Evolutionary conservation across 2,888 invertebrate genomes (phyloP).

Genomic region (Drosophila mettleri): DNA sequence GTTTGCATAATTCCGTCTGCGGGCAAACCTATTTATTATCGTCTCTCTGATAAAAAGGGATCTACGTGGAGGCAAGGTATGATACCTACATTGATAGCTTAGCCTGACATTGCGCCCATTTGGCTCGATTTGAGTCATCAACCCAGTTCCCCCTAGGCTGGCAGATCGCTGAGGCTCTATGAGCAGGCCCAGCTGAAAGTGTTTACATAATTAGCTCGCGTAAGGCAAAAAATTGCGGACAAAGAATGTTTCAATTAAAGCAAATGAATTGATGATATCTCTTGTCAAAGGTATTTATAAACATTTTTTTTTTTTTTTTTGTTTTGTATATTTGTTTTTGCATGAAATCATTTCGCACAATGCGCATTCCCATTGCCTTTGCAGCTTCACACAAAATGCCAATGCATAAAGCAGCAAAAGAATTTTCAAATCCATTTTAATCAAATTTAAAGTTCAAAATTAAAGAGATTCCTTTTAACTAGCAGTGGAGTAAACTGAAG

Average conservation of each 20-base stretch:
- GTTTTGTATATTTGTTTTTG: background rate
- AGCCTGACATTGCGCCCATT: background rate
- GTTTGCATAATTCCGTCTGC: constrained; percentile 19
- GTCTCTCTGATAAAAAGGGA: background rate
- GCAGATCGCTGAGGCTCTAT: background rate
- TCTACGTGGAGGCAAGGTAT: no score
- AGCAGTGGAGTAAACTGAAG: background rate
- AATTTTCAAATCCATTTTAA: background rate
- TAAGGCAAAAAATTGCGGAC: background rate
- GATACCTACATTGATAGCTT: no score
- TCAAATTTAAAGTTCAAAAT: background rate
- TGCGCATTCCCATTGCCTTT: background rate
- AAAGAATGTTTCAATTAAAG: background rate
- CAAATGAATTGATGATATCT: constrained; percentile 5
- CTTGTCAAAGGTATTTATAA: background rate
- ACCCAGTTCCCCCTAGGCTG: no score
- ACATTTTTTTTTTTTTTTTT: background rate
- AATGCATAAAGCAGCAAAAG: background rate
- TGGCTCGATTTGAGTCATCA: background rate
- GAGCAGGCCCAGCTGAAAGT: no score
- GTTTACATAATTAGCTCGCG: background rate
- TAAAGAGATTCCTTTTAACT: background rate
- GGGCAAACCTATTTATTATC: background rate
- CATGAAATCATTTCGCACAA: background rate
- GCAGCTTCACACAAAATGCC: background rate